These are phyloP conservation scores for Acanthaster planci DNA, from an alignment of 35 echinoderm and acorn worm genomes.

Conservation along the genomic window DNA sequence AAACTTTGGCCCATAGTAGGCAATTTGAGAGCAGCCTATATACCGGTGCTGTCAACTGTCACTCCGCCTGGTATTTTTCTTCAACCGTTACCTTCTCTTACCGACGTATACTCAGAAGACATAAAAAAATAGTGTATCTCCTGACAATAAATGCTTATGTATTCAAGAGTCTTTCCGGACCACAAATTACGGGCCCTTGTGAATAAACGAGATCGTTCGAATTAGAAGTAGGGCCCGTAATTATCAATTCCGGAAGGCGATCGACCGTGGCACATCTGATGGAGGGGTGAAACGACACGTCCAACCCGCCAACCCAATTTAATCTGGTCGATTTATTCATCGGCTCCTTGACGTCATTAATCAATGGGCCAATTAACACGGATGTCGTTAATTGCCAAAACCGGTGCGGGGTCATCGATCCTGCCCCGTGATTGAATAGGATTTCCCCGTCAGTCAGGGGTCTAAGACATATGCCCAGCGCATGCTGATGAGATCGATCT, in stretches of 20 bases:
- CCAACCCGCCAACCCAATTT: neutral
- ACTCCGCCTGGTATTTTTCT: neutral
- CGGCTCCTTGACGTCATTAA: conserved; percentile 3
- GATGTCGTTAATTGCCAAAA: conserved; percentile 11
- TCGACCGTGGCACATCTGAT: neutral
- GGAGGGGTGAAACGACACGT: neutral
- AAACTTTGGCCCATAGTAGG: neutral
- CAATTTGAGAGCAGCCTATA: neutral
- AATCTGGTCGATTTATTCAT: conserved; percentile 7
- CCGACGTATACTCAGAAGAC: neutral
- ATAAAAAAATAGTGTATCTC: neutral
- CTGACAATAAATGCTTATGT: neutral
- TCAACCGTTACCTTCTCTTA: neutral
- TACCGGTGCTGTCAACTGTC: neutral
- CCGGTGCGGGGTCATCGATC: neutral
- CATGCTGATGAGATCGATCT: no score
- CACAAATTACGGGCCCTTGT: neutral
- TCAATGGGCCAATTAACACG: conserved; percentile 6
- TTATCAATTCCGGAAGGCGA: neutral
- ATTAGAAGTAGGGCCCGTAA: neutral
- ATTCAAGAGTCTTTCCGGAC: neutral
- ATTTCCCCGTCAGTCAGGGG: neutral
- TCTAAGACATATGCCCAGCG: no score
- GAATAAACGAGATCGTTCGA: conserved; percentile 17
- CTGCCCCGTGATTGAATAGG: neutral